Base-by-base conservation (phyloP, 37 sponge, comb jelly and placozoan species). In the Chondrilla cf. caribensis region DNA sequence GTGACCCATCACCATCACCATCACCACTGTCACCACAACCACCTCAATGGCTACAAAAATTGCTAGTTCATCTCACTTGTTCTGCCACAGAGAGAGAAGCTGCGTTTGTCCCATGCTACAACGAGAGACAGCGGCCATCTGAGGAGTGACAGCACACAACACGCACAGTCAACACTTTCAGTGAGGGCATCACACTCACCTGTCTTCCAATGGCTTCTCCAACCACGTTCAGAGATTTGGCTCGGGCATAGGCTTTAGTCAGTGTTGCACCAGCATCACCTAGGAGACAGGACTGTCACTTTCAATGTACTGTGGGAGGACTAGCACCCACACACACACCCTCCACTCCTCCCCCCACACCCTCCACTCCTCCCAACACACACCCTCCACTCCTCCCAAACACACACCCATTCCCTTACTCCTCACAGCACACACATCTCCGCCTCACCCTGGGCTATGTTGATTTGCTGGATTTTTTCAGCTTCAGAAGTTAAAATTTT, bases 401-500 rank as follows among this genome's bases (percentile, higher is more conserved):
- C 57, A 54, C 57, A 11, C 57, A 54, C 57, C 57, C 57, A 11
- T 17, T 17, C 11, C 57, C 57, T 17, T 17, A 54, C 17, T 17
- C 17, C 57, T 17, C 57, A 54, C 17, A 29, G 28, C 64, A 62
- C 64, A 6, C 64, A 62, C 64, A 47, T 47, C 64, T 7, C 64
- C 22, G 15, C 18, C 64, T 26, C 54, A 86, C 99, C 99, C 44
- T 87, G 89, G 29, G 99, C 99, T 40, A 40, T 81, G 81, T 98
- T 98, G 55, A 98, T 87, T 44, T 96, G 88, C 66, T 98, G 95
- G 35, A 96, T 82, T 72, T 87, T 84, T 64, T 89, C 40, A 19
- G 97, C 99, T 60, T 98, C 99, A 15, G 99, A 98, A 54, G 87
- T 84, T 26, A 98, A 80, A 43, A 98, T 98, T 57, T 71, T 84